Evolutionary conservation across 2,888 invertebrate species (phyloP).

Genomic region (Pammene fasciana): DNA sequence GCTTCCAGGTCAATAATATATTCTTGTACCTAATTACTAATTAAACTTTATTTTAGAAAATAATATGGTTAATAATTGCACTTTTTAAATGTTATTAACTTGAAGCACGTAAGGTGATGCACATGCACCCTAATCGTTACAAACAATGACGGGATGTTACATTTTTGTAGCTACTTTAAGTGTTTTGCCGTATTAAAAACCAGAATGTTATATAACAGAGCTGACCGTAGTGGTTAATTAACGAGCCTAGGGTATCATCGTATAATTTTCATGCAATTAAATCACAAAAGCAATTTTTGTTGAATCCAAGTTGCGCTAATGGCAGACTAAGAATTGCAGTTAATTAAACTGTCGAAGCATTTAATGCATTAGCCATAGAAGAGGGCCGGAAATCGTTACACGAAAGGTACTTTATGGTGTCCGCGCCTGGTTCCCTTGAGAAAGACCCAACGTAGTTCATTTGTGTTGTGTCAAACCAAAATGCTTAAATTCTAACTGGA

Average conservation of each 20-base stretch:
- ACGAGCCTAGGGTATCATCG: constrained; percentile 52
- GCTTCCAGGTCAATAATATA: background rate
- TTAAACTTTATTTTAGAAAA: background rate
- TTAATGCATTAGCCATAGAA: constrained; percentile 20
- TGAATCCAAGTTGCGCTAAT: constrained; percentile 47
- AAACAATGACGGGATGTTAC: constrained; percentile 26
- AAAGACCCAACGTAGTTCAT: background rate
- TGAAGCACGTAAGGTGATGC: constrained; percentile 15
- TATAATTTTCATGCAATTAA: constrained; percentile 55
- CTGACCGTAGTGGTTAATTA: constrained; percentile 51
- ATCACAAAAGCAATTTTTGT: constrained; percentile 47
- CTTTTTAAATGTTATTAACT: constrained; percentile 7
- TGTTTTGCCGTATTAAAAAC: constrained; percentile 28
- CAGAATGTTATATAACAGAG: constrained; percentile 36
- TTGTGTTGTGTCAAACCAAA: no score
- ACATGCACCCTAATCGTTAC: constrained; percentile 19
- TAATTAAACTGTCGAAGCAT: constrained; percentile 44
- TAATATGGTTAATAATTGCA: background rate
- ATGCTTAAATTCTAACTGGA: no score
- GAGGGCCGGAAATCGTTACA: constrained; percentile 1
- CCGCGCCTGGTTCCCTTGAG: background rate
- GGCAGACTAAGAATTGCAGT: constrained; percentile 45
- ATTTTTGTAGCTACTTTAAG: constrained; percentile 27
- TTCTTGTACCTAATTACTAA: background rate
- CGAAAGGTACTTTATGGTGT: constrained; percentile 10